Evolutionary conservation across 2,797 vertebrate genomes (phyloP), one percentile per base, ranked within the genome.

Genomic region (Scarus forsteni): DNA sequence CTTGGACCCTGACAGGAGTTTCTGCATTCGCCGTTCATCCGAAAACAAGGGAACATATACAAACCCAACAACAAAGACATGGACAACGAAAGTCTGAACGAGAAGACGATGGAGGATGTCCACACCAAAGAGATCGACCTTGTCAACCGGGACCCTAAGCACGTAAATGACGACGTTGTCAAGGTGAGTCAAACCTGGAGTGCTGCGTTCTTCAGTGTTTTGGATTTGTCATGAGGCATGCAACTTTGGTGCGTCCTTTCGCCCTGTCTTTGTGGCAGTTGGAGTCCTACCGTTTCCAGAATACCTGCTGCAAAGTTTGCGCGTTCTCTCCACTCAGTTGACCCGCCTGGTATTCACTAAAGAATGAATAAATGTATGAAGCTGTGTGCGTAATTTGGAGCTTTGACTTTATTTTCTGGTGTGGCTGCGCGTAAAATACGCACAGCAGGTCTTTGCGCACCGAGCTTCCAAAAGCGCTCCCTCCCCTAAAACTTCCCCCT

Each of bases 41-140:
- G 97, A 91, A 97, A 99, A 75, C 96, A 99, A 90, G 98, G 98
- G 84, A 99, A 99, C 93, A 99, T 99, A 86, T 99, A 99, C 92
- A 99, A 98, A 82, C 98, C 98, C 42, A 97, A 99, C 92, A 99
- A 99, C 93, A 98, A 97, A 92, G 94, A 93, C 87, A 99, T 99
- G 97, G 96, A 97, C 77, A 97, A 96, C 87, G 97, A 98, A 49
- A 95, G 92, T 61, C 59, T 96, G 83, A 94, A 93, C 87, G 97
- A 98, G 91, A 98, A 98, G 83, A 93, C 93, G 51, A 73, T 96
- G 93, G 94, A 92, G 19, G 98, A 99, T 64, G 86, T 96, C 77
- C 98, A 98, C 93, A 99, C 97, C 77, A 99, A 99, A 73, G 98
- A 99, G 93, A 99, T 99, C 60, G 97, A 99, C 91, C 91, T 99